Conservation (phyloP, 2,797 vertebrate genomes). For the Schizopygopsis malacanthus region DNA sequence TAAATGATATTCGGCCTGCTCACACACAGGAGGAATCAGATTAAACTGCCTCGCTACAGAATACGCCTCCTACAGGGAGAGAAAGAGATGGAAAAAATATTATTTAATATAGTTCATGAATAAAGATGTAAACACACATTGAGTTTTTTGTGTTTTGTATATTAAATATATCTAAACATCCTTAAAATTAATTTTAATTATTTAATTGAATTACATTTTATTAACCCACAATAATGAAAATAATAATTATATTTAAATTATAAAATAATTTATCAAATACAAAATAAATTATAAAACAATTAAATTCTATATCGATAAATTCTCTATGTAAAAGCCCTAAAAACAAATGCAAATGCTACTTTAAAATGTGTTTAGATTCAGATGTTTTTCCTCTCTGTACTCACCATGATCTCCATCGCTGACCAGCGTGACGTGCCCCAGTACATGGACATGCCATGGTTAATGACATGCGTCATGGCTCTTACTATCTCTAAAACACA, state of each 20-base stretch:
- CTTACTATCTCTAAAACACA: constrained; percentile 89
- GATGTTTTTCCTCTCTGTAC: constrained; percentile 46
- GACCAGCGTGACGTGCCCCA: constrained; percentile 99
- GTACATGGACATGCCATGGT: constrained; percentile 99
- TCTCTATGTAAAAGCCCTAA: neutral
- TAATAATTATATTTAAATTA: neutral
- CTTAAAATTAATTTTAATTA: neutral
- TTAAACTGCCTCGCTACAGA: constrained; percentile 98
- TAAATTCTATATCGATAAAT: neutral
- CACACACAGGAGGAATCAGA: constrained; percentile 96
- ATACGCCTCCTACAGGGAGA: constrained; percentile 88
- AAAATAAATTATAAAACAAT: neutral
- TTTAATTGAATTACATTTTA: neutral
- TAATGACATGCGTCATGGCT: constrained; percentile 97
- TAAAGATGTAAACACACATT: neutral
- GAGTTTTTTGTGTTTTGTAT: neutral
- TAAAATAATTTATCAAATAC: no score
- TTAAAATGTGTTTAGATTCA: neutral
- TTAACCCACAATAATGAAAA: neutral
- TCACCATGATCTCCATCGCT: constrained; percentile 98
- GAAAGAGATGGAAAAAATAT: constrained; percentile 23
- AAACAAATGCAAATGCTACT: neutral
- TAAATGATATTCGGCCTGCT: constrained; percentile 97
- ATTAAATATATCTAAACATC: neutral
- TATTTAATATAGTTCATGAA: neutral